Base-by-base conservation (phyloP, 2,888 invertebrate genomes). In the Phymatocera aterrima region DNA sequence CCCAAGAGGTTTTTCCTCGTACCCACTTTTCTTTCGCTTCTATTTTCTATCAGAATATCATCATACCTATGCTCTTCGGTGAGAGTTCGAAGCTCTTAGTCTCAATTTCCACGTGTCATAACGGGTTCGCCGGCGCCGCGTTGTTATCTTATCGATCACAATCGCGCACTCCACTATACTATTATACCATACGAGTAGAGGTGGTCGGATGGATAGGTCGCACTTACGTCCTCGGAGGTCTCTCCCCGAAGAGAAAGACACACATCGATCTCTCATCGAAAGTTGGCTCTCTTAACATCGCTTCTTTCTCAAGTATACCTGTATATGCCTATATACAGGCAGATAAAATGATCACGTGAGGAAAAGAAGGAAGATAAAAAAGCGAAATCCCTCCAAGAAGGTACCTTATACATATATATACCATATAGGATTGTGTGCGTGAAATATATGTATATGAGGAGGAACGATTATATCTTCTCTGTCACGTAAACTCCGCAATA, bases 21-120 rank as follows among this genome's bases (percentile, higher is more conserved):
- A 10, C 4, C 46, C 2, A 10, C 46, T 15, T 4, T 15, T 1
- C 15, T 46, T 46, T 15, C 10, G 10, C 10, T 46, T 46, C 46
- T 15, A 46, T 12, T 15, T 46, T 15, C n/a, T n/a, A n/a, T n/a
- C n/a, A n/a, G n/a, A n/a, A n/a, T n/a, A n/a, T n/a, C n/a, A n/a
- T n/a, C n/a, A n/a, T n/a, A n/a, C n/a, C n/a, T n/a, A n/a, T n/a
- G n/a, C n/a, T n/a, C n/a, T 6, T 12, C 12, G 51, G 6, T 5
- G 18, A n/a, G 18, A 18, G 8, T 8, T n/a, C 8, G 28, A 43
- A 64, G 37, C 64, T 64, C 72, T 48, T 72, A 48, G 15, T 34
- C 72, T 51, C 51, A 51, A 72, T 72, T 68, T 68, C 68, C 43
- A 68, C 72, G 72, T 72, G 72, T 72, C 72, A 72, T 72, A 72